Percentiles rank a stretch among this genome's conserved stretches.
phyloP scores from a whole-genome alignment of 2,797 vertebrate genomes.

The Emys orbicularis region DNA sequence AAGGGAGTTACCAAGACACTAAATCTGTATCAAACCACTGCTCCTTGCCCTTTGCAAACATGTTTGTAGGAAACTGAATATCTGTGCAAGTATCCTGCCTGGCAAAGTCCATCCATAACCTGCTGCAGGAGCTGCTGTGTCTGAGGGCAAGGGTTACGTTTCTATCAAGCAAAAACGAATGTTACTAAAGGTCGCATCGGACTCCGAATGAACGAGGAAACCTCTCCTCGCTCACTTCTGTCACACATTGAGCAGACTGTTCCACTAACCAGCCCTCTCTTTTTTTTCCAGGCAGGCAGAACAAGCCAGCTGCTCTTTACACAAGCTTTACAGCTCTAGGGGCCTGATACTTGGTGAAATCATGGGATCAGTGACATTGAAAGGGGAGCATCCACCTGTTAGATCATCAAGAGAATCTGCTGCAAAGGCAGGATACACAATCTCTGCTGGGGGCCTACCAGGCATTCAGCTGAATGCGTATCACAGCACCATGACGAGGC shows the following conservation, averaged over 20 bases:
- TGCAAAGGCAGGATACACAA: background rate
- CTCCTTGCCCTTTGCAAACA: constrained; percentile 52
- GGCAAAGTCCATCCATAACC: constrained; percentile 66
- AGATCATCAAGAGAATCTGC: background rate
- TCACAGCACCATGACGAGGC: background rate
- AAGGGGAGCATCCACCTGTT: background rate
- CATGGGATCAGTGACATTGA: background rate
- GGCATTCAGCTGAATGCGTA: background rate
- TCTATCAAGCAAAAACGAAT: constrained; percentile 28
- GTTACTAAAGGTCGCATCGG: background rate
- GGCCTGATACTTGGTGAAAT: background rate
- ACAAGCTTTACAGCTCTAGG: background rate
- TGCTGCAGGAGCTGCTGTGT: constrained; percentile 14
- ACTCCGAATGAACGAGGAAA: background rate
- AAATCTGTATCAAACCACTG: constrained; percentile 65
- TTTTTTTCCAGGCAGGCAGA: background rate
- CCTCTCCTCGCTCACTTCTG: background rate
- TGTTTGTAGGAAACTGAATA: background rate
- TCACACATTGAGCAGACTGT: background rate
- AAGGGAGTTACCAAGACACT: constrained; percentile 32
- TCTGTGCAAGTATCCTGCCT: constrained; percentile 15
- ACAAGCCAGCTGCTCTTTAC: background rate
- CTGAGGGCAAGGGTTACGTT: constrained; percentile 62
- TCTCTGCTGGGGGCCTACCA: background rate
- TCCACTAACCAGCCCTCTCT: background rate